Evolutionary conservation across 1,140 invertebrate species (phyloP).

Genomic region (Aphaenogaster rudis): DNA sequence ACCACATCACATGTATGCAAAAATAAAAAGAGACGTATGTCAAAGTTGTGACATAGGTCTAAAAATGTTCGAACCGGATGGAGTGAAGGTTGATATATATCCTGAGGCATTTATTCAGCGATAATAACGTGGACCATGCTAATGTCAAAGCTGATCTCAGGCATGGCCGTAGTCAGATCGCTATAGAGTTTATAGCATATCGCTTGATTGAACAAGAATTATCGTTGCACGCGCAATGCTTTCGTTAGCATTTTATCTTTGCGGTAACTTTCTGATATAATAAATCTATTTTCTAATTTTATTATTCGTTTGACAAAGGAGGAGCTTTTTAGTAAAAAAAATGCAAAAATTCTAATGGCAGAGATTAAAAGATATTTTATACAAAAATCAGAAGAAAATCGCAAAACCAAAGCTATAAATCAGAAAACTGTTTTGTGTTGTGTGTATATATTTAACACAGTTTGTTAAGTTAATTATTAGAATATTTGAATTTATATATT

Average conservation of each 20-base stretch:
- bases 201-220: conserved; percentile 62
- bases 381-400: not conserved
- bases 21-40: conserved; percentile 16
- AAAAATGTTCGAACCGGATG: conserved; percentile 52
- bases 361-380: not conserved
- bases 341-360: not conserved
- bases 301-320: not conserved
- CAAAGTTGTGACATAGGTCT: conserved; percentile 45
- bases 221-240: conserved; percentile 55
- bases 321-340: not conserved
- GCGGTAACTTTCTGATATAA: conserved; percentile 34
- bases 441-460: not conserved
- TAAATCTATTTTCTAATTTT: conserved; percentile 44
- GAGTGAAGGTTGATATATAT: conserved; percentile 61
- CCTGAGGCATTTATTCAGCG: conserved; percentile 53
- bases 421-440: not conserved
- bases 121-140: conserved; percentile 56
- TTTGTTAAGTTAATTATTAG: not conserved
- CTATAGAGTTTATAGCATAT: conserved; percentile 56
- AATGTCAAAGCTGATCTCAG: conserved; percentile 70
- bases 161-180: conserved; percentile 31
- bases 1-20: not conserved
- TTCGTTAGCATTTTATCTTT: conserved; percentile 44
- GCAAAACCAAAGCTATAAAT: not conserved
- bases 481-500: not conserved